These are phyloP conservation scores for Vandiemenella viatica DNA, from an alignment of 2,888 invertebrate species.

Conservation along the genomic window DNA sequence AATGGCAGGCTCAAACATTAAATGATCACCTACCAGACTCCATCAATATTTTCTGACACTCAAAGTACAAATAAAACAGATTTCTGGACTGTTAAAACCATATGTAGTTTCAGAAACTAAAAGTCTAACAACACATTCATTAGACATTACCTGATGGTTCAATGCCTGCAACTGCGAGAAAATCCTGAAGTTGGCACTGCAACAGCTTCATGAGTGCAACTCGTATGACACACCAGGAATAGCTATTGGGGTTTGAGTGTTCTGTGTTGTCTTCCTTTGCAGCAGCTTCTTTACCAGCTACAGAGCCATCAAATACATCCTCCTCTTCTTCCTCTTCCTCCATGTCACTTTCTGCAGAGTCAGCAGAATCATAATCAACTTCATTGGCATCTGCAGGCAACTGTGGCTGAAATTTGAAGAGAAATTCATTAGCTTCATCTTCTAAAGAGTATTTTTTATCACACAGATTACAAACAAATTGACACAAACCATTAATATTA, in stretches of 20 bases:
- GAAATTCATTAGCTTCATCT: not conserved
- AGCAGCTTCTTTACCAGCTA: constrained; percentile 12
- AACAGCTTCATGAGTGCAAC: constrained; percentile 75
- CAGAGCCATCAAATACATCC: constrained; percentile 51
- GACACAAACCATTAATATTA: too few relatives aligned
- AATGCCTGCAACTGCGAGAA: constrained; percentile 75
- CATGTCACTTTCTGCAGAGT: constrained; percentile 61
- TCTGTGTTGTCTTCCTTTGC: constrained; percentile 50
- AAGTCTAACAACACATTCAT: too few relatives aligned
- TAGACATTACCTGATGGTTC: constrained; percentile 59
- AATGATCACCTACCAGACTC: too few relatives aligned
- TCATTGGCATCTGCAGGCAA: constrained; percentile 43
- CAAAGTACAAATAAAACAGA: too few relatives aligned
- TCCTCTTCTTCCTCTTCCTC: constrained; percentile 66
- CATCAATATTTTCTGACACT: too few relatives aligned
- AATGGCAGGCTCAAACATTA: too few relatives aligned
- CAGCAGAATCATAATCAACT: constrained; percentile 77
- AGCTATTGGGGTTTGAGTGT: constrained; percentile 85
- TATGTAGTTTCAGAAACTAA: too few relatives aligned
- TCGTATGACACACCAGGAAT: constrained; percentile 89
- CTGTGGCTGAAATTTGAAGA: constrained; percentile 36
- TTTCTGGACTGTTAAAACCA: too few relatives aligned
- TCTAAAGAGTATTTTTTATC: too few relatives aligned
- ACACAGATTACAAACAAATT: too few relatives aligned
- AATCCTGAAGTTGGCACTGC: constrained; percentile 69